Base-by-base conservation (phyloP, 1,140 invertebrate species). In the Zaprionus lachaisei region DNA sequence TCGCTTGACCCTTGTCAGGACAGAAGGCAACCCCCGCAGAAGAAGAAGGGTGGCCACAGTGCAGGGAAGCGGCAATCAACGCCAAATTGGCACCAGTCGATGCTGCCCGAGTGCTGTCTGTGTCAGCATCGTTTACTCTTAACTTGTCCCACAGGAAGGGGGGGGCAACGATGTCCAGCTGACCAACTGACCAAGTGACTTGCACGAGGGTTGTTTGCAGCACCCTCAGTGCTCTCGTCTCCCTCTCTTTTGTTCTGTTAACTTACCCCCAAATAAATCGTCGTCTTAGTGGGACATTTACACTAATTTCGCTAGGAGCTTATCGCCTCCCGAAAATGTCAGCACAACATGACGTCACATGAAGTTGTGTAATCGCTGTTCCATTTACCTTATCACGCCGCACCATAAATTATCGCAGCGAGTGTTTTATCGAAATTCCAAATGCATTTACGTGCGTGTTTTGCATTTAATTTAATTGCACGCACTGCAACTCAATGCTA, bases 81-180 rank as follows among this genome's bases (percentile, higher is more conserved):
- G 75, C 77, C 81, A 89, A 87, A 87, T 87, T 87, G 83, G 81
- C 83, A 87, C 81, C 84, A 77, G 84, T 86, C 83, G 70, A 63
- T 67, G 65, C 31, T 41, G 41, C 34, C 71, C 61, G 67, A 75
- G 72, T 77, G 77, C 79, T 87, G 83, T 74, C 82, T 57, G 60
- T 85, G 83, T 77, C 81, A 89, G 77, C 77, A 89, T 77, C 79
- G 83, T 76, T 85, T 76, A 77, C 75, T 77, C 82, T 70, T 70
- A 70, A 82, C 79, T 70, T 84, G 49, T 55, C 72, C 64, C 41
- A 38, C 6, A 17, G 41, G n/a, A 7, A 63, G 56, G 28, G 62
- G 62, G 75, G 62, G 44, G 17, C 2, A 12, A 26, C 9, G 28
- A 12, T 57, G 55, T 6, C 51, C 37, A 51, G 37, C 14, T 69